Evolutionary conservation across 1,140 invertebrate species (phyloP).

Genomic region (Cataglyphis hispanica): DNA sequence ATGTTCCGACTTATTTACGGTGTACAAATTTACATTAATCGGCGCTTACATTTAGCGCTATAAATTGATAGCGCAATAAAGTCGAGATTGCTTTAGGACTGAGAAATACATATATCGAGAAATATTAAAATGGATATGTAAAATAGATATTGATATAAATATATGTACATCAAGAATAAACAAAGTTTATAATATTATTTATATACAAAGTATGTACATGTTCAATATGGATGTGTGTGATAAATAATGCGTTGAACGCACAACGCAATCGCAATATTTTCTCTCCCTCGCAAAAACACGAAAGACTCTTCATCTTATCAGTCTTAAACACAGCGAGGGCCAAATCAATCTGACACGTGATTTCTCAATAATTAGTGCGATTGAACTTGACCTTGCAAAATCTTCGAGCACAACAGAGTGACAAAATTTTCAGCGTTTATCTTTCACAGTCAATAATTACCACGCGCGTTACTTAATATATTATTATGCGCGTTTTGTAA

Average conservation of each 20-base stretch:
- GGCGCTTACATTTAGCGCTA: neutral
- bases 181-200: neutral
- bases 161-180: neutral
- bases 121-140: neutral
- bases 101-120: neutral
- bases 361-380: constrained; percentile 5
- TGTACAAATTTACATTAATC: neutral
- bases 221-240: no score
- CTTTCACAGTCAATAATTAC: neutral
- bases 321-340: neutral
- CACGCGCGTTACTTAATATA: neutral
- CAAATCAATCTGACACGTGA: constrained; percentile 21
- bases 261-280: neutral
- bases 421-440: neutral
- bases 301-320: neutral
- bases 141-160: neutral
- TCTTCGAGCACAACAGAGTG: neutral
- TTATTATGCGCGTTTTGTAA: no score
- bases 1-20: neutral
- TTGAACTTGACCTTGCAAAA: neutral
- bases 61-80: neutral
- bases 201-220: no score
- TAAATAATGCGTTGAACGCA: neutral
- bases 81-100: neutral
- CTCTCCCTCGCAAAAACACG: neutral